These are phyloP conservation scores for Cephus runcator DNA, from an alignment of 2,888 invertebrate species.

Conservation along the genomic window DNA sequence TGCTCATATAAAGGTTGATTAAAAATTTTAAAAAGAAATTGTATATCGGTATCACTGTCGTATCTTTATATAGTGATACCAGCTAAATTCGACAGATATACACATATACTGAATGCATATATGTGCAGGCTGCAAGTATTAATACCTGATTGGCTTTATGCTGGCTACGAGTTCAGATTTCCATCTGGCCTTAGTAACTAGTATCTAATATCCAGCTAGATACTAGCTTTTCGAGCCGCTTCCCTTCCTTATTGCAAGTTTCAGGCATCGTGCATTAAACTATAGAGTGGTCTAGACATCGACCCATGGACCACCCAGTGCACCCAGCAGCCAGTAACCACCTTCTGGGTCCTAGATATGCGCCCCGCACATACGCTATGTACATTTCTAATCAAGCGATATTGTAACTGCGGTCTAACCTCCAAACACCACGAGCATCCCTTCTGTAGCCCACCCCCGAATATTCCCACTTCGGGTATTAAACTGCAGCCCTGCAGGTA, in stretches of 20 bases:
- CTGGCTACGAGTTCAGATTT: background rate
- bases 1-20: too few species aligned
- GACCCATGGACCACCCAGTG: slow-evolving; percentile 50
- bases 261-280: slow-evolving; percentile 63
- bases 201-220: background rate
- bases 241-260: slow-evolving; percentile 64
- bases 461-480: slow-evolving; percentile 51
- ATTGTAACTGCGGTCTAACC: slow-evolving; percentile 67
- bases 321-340: slow-evolving; percentile 23
- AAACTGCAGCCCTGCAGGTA: slow-evolving; percentile 45
- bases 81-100: background rate
- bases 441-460: slow-evolving; percentile 42
- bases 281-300: slow-evolving; percentile 63
- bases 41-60: background rate
- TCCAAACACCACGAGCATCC: slow-evolving; percentile 62
- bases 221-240: background rate
- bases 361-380: slow-evolving; percentile 62
- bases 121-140: background rate
- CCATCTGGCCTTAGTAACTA: background rate
- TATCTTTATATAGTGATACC: background rate
- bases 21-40: background rate
- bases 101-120: background rate
- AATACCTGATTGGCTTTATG: background rate
- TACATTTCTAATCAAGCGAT: slow-evolving; percentile 67
- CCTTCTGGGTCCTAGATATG: slow-evolving; percentile 52